Evolutionary conservation across 1,140 invertebrate species (phyloP).

Genomic region (Macrobrachium nipponense): DNA sequence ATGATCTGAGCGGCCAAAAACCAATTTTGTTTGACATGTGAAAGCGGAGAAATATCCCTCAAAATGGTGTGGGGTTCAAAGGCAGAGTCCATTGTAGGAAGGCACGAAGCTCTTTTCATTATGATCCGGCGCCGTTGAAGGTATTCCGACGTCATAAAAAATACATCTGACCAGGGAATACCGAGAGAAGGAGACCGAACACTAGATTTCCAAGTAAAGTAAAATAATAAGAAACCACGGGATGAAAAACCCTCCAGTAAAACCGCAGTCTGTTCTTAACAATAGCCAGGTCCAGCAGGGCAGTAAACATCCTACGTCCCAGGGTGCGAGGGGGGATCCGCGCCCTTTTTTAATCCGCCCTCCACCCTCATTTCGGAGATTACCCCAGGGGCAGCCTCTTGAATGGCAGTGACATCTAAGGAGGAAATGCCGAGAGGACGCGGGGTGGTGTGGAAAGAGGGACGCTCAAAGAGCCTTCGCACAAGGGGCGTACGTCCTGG

Average conservation of each 20-base stretch:
- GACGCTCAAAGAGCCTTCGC: too few relatives aligned
- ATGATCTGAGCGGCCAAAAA: too few relatives aligned
- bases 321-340: conserved; percentile 1
- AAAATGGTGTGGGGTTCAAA: too few relatives aligned
- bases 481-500: background rate
- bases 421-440: background rate
- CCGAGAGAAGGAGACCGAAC: too few relatives aligned
- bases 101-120: too few relatives aligned
- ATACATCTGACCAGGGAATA: too few relatives aligned
- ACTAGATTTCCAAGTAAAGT: background rate
- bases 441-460: conserved; percentile 1
- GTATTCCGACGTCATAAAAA: too few relatives aligned
- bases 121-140: too few relatives aligned
- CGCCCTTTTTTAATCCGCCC: conserved; percentile 30
- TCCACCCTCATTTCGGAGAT: conserved; percentile 45
- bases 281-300: conserved; percentile 37
- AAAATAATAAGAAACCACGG: conserved; percentile 11
- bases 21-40: too few relatives aligned
- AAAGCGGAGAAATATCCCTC: too few relatives aligned
- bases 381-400: conserved; percentile 40
- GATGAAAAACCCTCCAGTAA: conserved; percentile 3
- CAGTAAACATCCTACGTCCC: conserved; percentile 36
- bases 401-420: conserved; percentile 24
- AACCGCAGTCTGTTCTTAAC: conserved; percentile 17
- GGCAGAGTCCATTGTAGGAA: too few relatives aligned